Conservation (phyloP, 2,797 vertebrate genomes). For the Gymnopithys bicolor region DNA sequence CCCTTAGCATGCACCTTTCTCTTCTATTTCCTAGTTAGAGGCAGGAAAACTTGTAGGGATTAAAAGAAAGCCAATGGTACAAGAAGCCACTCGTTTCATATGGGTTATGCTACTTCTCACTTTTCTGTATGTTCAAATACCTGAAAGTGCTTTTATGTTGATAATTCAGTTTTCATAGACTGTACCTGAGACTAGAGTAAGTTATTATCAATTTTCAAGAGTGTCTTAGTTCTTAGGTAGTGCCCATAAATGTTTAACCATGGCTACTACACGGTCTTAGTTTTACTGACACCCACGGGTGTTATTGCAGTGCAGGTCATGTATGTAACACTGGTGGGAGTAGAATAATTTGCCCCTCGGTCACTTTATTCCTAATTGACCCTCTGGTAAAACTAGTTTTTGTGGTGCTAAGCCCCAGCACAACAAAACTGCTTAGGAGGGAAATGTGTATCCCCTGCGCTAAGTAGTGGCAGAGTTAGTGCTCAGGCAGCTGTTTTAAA, state of each 20-base stretch:
- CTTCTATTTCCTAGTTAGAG: neutral
- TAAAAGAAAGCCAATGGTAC: neutral
- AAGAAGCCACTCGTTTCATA: neutral
- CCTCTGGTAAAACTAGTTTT: neutral
- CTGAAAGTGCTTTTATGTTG: slow-evolving; percentile 1
- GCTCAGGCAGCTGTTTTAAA: neutral
- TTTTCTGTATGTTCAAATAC: neutral
- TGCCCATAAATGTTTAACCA: slow-evolving; percentile 1
- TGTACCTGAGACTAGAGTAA: neutral
- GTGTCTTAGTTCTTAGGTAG: neutral
- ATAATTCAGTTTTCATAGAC: slow-evolving; percentile 8
- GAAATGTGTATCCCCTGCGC: neutral
- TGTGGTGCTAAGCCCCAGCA: neutral
- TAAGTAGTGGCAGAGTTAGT: fast-evolving
- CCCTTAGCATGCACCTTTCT: slow-evolving; percentile 8
- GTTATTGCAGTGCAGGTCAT: neutral
- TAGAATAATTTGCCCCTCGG: neutral
- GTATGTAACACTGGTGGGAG: neutral
- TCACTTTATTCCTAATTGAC: neutral
- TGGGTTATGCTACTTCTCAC: neutral
- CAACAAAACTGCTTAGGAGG: neutral
- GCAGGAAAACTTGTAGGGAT: neutral
- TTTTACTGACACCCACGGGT: neutral
- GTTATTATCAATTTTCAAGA: neutral
- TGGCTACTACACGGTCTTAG: neutral